phyloP scores from a whole-genome alignment of 1,140 invertebrate genomes.

The Solen grandis region DNA sequence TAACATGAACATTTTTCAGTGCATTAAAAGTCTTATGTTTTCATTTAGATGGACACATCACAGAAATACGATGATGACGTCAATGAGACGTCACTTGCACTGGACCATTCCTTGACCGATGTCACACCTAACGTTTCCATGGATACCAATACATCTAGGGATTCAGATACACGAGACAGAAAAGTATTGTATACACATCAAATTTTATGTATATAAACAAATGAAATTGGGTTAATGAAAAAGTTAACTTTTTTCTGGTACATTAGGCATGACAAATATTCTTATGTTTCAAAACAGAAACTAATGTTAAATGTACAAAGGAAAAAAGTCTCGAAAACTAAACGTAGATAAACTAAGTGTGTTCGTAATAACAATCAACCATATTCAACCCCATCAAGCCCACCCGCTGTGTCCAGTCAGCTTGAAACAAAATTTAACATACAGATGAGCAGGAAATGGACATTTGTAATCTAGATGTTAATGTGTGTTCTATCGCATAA shows the following conservation, averaged over 20 bases:
- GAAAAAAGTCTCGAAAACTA: not conserved
- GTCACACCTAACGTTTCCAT: slow-evolving; percentile 22
- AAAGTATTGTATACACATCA: not conserved
- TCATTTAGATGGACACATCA: slow-evolving; percentile 12
- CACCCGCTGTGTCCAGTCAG: too few species aligned
- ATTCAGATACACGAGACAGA: slow-evolving; percentile 21
- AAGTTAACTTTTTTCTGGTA: not conserved
- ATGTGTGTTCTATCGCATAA: too few species aligned
- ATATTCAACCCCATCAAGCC: too few species aligned
- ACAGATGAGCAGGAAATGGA: too few species aligned
- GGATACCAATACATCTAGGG: slow-evolving; percentile 28
- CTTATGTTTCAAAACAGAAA: not conserved
- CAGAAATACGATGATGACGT: not conserved
- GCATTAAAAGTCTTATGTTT: too few species aligned
- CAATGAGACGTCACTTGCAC: not conserved
- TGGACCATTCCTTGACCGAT: not conserved
- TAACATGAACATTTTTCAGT: too few species aligned
- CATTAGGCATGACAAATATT: not conserved
- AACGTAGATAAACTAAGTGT: too few species aligned
- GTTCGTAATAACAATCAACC: too few species aligned
- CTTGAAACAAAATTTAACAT: too few species aligned
- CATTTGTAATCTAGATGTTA: too few species aligned
- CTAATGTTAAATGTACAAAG: not conserved
- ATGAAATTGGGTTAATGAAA: not conserved
- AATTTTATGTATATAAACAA: not conserved